Evolutionary conservation across 1,140 invertebrate genomes (phyloP), one percentile per base, ranked within the genome.

Genomic region (Orussus abietinus): DNA sequence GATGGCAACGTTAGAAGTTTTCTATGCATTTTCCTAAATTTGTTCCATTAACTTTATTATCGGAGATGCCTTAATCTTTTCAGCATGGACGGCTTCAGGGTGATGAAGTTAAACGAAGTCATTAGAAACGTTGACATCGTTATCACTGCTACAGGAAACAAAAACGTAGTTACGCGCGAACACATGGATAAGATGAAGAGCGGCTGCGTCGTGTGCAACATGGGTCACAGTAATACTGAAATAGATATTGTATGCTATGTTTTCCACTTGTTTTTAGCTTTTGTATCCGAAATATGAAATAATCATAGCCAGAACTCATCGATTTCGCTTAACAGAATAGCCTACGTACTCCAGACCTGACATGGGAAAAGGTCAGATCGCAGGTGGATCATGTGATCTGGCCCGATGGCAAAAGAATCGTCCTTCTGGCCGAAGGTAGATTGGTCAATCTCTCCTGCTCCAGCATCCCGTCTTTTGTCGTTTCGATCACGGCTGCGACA

Each of bases 171-270:
- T 17, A 92, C 88, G 5, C 78, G 93, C 9, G 90, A 94, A 53
- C 90, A 96, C 61, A 92, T 97, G 89, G 93, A 97, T 72, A 85
- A 92, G 58, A 91, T 97, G 88, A 96, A 96, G 76, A 95, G 90
- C 62, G 93, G 93, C 32, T 95, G 92, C 66, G 90, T 97, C 40
- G 83, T 98, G 0, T 96, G 93, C 72, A 97, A 97, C 74, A 98
- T 98, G 92, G 94, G 94, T 0, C 94, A 97, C 74, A 96, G 92
- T 35, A 97, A 98, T 73, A 97, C 92, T 11, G 95, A 98, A 80
- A 94, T 98, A 53, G 95, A 97, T 79, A 90, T 97, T 47, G 88
- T 90, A 77, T 73, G 84, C 80, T 50, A 38, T 35, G 20, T 15
- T 10, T 10, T 39, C 25, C 5, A 15, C 9, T 49, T 31, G 18